Percentiles rank a stretch among this genome's conserved stretches.
Conservation (phyloP, 2,797 vertebrate species). For the Phyllotis vaccarum region DNA sequence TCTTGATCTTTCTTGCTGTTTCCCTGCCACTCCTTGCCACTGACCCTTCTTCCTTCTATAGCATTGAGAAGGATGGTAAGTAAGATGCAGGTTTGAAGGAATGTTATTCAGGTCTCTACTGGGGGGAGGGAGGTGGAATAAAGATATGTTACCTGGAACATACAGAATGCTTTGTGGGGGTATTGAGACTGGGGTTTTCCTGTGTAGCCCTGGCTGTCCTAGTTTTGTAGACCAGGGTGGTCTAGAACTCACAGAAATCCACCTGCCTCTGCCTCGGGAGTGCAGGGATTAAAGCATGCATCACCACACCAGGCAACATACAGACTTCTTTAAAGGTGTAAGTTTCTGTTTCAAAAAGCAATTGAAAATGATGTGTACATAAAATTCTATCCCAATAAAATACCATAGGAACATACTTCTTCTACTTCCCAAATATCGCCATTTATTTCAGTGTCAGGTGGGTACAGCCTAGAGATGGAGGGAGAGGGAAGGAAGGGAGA, state of each 20-base stretch:
- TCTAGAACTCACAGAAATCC: background rate
- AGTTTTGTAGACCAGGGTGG: background rate
- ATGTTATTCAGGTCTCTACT: background rate
- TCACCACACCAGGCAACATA: background rate
- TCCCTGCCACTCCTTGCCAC: slow-evolving; percentile 92
- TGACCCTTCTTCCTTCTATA: slow-evolving; percentile 92
- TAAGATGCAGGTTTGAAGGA: background rate
- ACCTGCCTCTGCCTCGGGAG: background rate
- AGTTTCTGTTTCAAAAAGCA: slow-evolving; percentile 51
- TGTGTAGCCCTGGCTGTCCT: background rate
- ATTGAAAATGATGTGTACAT: background rate
- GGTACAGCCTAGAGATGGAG: background rate
- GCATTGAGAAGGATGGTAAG: slow-evolving; percentile 93
- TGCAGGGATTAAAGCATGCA: background rate
- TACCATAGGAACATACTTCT: background rate
- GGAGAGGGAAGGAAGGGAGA: too few relatives aligned
- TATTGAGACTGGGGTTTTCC: background rate
- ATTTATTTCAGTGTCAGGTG: slow-evolving; percentile 9
- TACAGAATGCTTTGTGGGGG: background rate
- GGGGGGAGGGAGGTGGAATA: background rate
- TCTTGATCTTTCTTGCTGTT: slow-evolving; percentile 95
- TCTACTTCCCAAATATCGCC: background rate
- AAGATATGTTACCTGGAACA: slow-evolving; percentile 24
- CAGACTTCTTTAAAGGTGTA: background rate
- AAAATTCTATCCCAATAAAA: slow-evolving; percentile 38